phyloP scores from a whole-genome alignment of 2,113 vertebrate genomes.

The Cinclus mexicanus region DNA sequence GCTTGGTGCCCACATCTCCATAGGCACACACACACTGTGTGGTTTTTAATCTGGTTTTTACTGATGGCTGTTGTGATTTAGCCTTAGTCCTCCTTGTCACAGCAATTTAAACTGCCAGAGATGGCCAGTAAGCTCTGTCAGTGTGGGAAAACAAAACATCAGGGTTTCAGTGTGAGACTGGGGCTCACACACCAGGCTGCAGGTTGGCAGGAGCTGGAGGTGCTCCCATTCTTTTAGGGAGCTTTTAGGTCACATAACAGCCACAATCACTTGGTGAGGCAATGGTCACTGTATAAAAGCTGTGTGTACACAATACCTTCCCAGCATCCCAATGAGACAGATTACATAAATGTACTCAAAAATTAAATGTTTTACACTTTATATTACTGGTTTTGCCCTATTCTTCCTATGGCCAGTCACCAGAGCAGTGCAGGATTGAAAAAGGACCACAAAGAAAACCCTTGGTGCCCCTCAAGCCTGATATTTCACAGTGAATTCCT shows the following conservation, averaged over 20 bases:
- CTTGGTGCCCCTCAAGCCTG: neutral
- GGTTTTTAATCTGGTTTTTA: neutral
- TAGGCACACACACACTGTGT: neutral
- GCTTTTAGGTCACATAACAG: neutral
- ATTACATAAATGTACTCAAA: neutral
- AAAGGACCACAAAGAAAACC: neutral
- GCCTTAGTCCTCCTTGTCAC: neutral
- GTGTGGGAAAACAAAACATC: neutral
- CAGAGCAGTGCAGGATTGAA: neutral
- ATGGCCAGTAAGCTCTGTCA: neutral
- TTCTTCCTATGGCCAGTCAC: neutral
- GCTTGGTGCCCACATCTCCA: neutral
- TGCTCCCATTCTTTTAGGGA: neutral
- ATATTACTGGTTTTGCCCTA: neutral
- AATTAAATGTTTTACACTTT: neutral
- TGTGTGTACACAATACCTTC: neutral
- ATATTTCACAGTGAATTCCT: neutral
- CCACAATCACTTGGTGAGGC: neutral
- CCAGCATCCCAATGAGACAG: neutral
- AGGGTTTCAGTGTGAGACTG: neutral
- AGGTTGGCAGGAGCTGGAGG: neutral
- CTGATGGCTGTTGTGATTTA: neutral
- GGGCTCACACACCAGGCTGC: neutral
- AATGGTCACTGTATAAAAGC: neutral
- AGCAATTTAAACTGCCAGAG: neutral